Evolutionary conservation across 2,888 invertebrate genomes (phyloP).

Genomic region (Phorcus lineatus): DNA sequence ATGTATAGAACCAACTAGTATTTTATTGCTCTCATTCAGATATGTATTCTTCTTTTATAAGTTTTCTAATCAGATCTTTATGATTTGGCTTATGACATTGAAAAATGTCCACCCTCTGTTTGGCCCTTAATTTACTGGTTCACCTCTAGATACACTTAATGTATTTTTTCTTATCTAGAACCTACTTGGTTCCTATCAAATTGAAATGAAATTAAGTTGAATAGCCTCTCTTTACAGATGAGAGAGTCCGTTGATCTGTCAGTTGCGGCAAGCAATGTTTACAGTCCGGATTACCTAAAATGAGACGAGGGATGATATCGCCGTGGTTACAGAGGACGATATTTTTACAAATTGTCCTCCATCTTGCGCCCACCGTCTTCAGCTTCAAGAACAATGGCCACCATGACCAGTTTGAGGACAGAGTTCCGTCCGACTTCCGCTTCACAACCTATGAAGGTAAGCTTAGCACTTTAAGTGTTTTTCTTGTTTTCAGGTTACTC

Average conservation of each 20-base stretch:
- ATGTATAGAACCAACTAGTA: too few species aligned
- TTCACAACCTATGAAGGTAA: slow-evolving; percentile 53
- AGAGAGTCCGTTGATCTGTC: background rate
- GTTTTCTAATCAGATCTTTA: too few species aligned
- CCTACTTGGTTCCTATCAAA: too few species aligned
- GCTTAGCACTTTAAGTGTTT: background rate
- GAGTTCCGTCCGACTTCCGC: slow-evolving; percentile 49
- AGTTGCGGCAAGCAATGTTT: background rate
- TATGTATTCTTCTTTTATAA: too few species aligned
- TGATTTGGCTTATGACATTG: too few species aligned
- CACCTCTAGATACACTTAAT: too few species aligned
- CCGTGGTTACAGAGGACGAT: background rate
- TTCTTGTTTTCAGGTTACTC: too few species aligned
- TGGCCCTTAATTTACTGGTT: too few species aligned
- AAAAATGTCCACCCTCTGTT: too few species aligned
- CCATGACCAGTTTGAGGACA: background rate
- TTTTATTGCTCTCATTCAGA: too few species aligned
- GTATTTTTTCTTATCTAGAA: too few species aligned
- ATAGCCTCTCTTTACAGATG: background rate
- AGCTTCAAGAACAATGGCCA: background rate
- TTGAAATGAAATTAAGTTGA: background rate
- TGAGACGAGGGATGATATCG: background rate
- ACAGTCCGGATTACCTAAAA: slow-evolving; percentile 12
- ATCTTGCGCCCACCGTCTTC: background rate
- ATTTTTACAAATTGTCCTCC: background rate